Conservation (phyloP, 2,113 vertebrate genomes). For the Passer domesticus region DNA sequence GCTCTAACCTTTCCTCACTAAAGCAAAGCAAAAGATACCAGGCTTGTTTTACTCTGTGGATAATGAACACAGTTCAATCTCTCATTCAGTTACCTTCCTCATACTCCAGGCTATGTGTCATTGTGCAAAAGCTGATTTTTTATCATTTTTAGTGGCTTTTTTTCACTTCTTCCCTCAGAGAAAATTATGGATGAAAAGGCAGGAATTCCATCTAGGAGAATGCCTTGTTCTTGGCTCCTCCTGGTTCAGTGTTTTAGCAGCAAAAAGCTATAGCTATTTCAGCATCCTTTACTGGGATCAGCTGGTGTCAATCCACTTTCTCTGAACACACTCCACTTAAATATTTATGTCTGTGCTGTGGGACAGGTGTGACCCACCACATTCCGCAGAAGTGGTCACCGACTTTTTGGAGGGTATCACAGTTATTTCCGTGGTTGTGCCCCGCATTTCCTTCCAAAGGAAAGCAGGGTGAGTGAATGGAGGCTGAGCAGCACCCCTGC, state of each 20-base stretch:
- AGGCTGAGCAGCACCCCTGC: neutral
- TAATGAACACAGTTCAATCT: slow-evolving; percentile 27
- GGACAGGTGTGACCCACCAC: neutral
- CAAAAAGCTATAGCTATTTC: neutral
- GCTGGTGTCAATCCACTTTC: neutral
- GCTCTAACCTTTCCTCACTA: slow-evolving; percentile 39
- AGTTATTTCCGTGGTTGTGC: neutral
- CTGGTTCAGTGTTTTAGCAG: neutral
- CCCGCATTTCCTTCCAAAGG: neutral
- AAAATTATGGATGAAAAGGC: neutral
- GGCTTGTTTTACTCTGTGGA: slow-evolving; percentile 4
- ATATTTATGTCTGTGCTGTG: neutral
- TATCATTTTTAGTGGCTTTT: neutral
- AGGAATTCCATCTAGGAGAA: neutral
- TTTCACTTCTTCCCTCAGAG: neutral
- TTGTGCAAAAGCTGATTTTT: neutral
- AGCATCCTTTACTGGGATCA: neutral
- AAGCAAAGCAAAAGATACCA: slow-evolving; percentile 34
- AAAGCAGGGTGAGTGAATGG: neutral
- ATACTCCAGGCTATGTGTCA: neutral
- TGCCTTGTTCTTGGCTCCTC: neutral
- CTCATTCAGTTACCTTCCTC: neutral
- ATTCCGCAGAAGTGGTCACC: neutral
- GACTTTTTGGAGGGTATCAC: fast-evolving
- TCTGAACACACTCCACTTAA: neutral